Percentiles rank a stretch among this genome's conserved stretches.
Conservation (phyloP, 2,113 vertebrate genomes). For the Tyrannus savana region DNA sequence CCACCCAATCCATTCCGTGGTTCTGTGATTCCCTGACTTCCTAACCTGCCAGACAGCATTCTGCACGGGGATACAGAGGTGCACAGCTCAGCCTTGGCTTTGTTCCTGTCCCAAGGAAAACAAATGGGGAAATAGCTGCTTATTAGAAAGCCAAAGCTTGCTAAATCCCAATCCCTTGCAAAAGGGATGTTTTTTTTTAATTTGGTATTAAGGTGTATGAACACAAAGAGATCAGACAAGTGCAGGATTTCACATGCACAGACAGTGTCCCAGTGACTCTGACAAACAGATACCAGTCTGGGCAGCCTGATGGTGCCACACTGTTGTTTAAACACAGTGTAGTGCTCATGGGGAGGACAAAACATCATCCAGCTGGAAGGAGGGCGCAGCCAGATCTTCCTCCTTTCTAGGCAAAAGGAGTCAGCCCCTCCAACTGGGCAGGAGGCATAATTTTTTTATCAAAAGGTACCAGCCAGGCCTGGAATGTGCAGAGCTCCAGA, state of each 20-base stretch:
- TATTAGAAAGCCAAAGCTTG: not conserved
- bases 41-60: not conserved
- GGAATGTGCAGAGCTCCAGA: not conserved
- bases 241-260: not conserved
- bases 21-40: not conserved
- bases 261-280: not conserved
- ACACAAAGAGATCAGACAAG: not conserved
- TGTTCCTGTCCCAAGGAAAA: not conserved
- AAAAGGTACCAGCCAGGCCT: not conserved
- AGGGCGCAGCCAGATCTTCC: not conserved
- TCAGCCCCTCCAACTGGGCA: not conserved
- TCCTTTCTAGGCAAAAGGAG: not conserved
- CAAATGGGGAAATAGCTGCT: not conserved
- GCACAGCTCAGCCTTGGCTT: not conserved
- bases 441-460: not conserved
- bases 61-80: not conserved
- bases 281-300: not conserved
- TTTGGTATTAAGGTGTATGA: not conserved
- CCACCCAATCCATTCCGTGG: not conserved
- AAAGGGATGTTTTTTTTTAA: not conserved
- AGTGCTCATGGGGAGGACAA: not conserved
- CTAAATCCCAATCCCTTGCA: not conserved
- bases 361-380: not conserved
- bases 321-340: not conserved
- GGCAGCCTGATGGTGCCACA: not conserved